These are phyloP conservation scores for Anguilla japonica DNA, from an alignment of 2,113 vertebrate species.

Conservation along the genomic window DNA sequence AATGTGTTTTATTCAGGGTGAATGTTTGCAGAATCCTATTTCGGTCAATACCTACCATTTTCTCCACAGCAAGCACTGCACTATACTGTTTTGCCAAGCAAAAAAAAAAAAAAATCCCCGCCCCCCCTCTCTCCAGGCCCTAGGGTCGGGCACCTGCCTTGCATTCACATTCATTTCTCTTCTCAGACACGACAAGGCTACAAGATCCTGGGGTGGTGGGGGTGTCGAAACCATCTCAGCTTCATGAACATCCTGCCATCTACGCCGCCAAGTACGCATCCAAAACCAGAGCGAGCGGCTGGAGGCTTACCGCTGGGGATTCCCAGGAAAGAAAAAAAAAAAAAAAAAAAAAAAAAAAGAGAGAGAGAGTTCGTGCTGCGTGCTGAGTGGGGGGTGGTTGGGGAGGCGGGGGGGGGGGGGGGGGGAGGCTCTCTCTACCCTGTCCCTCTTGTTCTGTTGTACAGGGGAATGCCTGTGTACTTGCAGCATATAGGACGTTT, in stretches of 20 bases:
- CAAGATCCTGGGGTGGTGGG: neutral
- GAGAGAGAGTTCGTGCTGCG: neutral
- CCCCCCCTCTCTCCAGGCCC: neutral
- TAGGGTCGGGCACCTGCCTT: neutral
- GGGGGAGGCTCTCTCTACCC: neutral
- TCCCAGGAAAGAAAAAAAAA: neutral
- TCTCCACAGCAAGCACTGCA: neutral
- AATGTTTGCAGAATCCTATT: neutral
- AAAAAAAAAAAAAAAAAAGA: neutral
- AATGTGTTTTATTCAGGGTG: neutral
- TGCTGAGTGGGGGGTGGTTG: neutral
- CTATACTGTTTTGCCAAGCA: neutral
- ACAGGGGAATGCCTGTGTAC: no score
- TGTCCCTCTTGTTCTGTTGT: neutral
- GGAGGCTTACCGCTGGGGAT: conserved; percentile 17
- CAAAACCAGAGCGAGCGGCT: conserved; percentile 18
- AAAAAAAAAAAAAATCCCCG: no score
- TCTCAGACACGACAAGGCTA: neutral
- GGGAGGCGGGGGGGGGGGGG: no score
- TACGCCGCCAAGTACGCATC: neutral
- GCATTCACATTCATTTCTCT: neutral
- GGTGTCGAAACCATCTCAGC: neutral
- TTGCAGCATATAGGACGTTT: no score
- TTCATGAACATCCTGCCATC: neutral
- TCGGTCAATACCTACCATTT: neutral